Evolutionary conservation across 2,888 invertebrate genomes (phyloP).

Genomic region (Drosophila aldrichi): DNA sequence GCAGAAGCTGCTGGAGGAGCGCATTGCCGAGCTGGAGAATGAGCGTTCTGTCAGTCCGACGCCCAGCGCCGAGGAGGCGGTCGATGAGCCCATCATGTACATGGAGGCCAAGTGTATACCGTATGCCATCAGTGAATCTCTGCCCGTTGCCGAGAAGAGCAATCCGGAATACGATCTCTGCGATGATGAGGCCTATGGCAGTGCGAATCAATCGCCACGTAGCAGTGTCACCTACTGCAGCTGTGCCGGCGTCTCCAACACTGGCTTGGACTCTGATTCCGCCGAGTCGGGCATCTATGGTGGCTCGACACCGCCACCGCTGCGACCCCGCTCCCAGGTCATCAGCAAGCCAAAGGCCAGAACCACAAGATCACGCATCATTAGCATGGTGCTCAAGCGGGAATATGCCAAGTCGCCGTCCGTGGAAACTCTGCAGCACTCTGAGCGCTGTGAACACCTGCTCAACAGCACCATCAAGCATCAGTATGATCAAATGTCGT

Average conservation of each 20-base stretch:
- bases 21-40: conserved; percentile 41
- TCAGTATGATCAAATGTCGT: conserved; percentile 32
- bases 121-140: conserved; percentile 44
- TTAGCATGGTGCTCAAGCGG: conserved; percentile 74
- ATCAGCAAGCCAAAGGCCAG: conserved; percentile 54
- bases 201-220: conserved; percentile 46
- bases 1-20: conserved; percentile 35
- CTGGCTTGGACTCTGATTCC: conserved; percentile 50
- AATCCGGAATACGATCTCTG: conserved; percentile 53
- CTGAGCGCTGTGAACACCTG: conserved; percentile 49
- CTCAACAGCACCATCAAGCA: conserved; percentile 43
- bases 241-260: conserved; percentile 41
- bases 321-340: conserved; percentile 55
- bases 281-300: conserved; percentile 45
- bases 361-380: conserved; percentile 71
- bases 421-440: conserved; percentile 15
- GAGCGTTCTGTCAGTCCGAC: conserved; percentile 57
- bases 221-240: conserved; percentile 66
- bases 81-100: conserved; percentile 57
- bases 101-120: conserved; percentile 70
- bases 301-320: conserved; percentile 24
- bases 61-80: conserved; percentile 64
- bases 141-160: background rate
- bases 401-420: conserved; percentile 52
- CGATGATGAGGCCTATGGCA: conserved; percentile 68